Evolutionary conservation across 2,888 invertebrate species (phyloP), one percentile per base, ranked within the genome.

Genomic region (Taphrorychus bicolor): DNA sequence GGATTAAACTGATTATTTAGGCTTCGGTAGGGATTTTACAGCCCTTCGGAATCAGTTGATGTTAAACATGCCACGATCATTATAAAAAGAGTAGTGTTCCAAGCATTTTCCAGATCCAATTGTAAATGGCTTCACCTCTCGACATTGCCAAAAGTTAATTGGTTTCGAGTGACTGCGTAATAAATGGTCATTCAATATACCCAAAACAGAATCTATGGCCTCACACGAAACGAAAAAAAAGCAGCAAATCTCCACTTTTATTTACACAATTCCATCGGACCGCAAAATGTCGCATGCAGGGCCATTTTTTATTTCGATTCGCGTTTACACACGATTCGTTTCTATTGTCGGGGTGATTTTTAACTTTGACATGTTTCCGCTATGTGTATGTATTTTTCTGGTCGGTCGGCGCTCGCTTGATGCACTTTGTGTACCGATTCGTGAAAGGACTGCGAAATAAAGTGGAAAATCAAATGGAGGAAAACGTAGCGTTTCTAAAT

Each of bases 291-390:
- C 51, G 41, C 51, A 66, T 54, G 61, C 45, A 41, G 48, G 17
- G 45, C 7, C 21, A 53, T 66, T 66, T 60, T 60, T 66, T 60
- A 56, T 56, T 54, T 49, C 49, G 49, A 48, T 66, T 60, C 60
- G 51, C 66, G 45, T 59, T 56, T 41, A 60, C 56, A 60, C 66
- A 66, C 54, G 40, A 59, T 60, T 59, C 59, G 53, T 59, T 59
- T 45, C 59, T 48, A 54, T 65, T 65, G 53, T 60, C 16, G 16
- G 66, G 59, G 45, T 60, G 60, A 54, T 66, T 66, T 66, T 66
- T 66, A 66, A 66, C 66, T 66, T 60, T 66, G 66, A 66, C 66
- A 60, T 66, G 65, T 65, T 65, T 54, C 59, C 59, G 23, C 52
- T 45, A 11, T 59, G 66, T 56, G 54, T 65, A 56, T 66, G 54